phyloP scores from a whole-genome alignment of 1,140 invertebrate genomes.

The Calliphora vicina region DNA sequence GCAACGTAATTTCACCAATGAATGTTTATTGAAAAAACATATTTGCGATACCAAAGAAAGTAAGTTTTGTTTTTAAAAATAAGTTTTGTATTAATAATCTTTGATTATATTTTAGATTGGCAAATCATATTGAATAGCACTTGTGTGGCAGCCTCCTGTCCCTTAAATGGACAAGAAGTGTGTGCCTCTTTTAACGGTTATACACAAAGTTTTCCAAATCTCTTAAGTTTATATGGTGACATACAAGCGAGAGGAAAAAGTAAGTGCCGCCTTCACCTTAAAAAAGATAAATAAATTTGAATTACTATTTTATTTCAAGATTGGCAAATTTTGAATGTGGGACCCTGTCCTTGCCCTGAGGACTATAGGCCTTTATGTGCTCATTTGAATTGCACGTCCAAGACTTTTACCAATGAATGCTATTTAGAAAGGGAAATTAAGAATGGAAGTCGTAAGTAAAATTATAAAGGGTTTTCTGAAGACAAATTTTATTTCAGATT shows the following conservation, averaged over 20 bases:
- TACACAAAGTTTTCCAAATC: neutral
- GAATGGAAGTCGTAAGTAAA: neutral
- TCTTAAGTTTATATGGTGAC: neutral
- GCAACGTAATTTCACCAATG: constrained; percentile 13
- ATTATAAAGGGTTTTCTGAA: too few relatives aligned
- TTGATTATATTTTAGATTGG: neutral
- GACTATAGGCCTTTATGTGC: constrained; percentile 29
- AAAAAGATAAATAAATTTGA: neutral
- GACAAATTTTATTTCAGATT: too few relatives aligned
- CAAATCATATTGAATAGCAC: neutral
- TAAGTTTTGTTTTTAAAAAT: neutral
- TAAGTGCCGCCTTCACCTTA: neutral
- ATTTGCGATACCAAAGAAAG: constrained; percentile 17
- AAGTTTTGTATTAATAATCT: neutral
- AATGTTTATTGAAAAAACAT: constrained; percentile 1
- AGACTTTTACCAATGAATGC: constrained; percentile 22
- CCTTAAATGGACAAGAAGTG: neutral
- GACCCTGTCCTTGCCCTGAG: constrained; percentile 5
- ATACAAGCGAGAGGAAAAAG: neutral
- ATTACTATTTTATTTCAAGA: constrained; percentile 12
- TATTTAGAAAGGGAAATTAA: neutral
- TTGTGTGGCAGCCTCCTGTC: neutral
- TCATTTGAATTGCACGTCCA: neutral
- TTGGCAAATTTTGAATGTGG: constrained; percentile 36
- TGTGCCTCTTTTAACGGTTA: neutral